Evolutionary conservation across 1,140 invertebrate species (phyloP).

Genomic region (Zelostemma sp.): DNA sequence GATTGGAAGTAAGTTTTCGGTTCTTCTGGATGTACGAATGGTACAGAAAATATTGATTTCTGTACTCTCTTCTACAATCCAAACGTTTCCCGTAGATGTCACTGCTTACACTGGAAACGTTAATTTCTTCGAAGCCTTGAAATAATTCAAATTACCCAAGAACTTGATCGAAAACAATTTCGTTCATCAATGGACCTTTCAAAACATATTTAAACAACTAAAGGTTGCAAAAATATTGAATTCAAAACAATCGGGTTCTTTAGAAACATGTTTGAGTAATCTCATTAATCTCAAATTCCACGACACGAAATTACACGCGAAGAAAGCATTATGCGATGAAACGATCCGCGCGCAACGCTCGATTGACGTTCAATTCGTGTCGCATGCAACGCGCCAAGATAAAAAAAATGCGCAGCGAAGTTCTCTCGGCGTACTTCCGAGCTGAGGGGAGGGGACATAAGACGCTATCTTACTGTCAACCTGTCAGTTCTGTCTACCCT

Average conservation of each 20-base stretch:
- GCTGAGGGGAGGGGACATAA: constrained; percentile 44
- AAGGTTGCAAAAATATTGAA: no score
- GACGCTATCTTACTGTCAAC: constrained; percentile 52
- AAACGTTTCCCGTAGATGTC: no score
- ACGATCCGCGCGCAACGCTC: background rate
- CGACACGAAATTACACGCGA: background rate
- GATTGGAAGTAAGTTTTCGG: constrained; percentile 74
- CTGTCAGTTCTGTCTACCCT: constrained; percentile 57
- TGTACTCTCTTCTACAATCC: no score
- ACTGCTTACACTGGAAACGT: no score
- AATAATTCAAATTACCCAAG: no score
- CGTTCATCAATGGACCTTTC: no score
- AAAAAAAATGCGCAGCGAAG: constrained; percentile 29
- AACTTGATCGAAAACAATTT: no score
- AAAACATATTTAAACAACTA: no score
- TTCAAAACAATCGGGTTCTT: background rate
- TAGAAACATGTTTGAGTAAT: background rate
- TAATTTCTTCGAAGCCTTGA: no score
- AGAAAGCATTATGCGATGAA: constrained; percentile 1
- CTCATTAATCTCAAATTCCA: background rate
- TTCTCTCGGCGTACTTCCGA: constrained; percentile 18
- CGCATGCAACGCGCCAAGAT: constrained; percentile 26
- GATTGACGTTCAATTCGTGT: background rate
- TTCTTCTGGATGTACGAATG: no score
- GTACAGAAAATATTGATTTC: no score